Percentiles rank a stretch among this genome's conserved stretches.
Evolutionary conservation across 1,140 invertebrate species (phyloP).

Genomic region (Panagrolaimus sp.): DNA sequence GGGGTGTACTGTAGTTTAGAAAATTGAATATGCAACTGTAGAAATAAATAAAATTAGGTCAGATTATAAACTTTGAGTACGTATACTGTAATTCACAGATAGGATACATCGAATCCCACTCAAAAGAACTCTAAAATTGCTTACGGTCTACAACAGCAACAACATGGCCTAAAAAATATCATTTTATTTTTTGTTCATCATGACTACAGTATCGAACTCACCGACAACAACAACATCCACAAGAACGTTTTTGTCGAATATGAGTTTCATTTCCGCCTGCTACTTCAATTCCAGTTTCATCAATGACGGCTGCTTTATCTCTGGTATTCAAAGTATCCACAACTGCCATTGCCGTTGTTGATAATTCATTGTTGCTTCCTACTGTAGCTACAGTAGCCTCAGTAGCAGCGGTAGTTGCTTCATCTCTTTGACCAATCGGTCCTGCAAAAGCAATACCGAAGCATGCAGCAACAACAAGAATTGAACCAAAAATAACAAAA

Average conservation of each 20-base stretch:
- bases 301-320: background rate
- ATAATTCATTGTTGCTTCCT: too few species aligned
- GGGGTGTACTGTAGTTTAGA: background rate
- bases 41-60: too few species aligned
- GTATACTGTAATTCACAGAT: too few species aligned
- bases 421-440: background rate
- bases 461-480: background rate
- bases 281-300: conserved; percentile 1
- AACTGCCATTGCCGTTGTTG: background rate
- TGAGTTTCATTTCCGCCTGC: conserved; percentile 1
- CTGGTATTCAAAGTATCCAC: background rate
- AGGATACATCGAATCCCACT: too few species aligned
- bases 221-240: conserved; percentile 16
- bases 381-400: background rate
- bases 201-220: too few species aligned
- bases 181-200: too few species aligned
- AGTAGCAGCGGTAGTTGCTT: background rate
- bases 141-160: conserved; percentile 4
- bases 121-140: too few species aligned
- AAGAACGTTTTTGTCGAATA: conserved; percentile 12
- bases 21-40: background rate
- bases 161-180: background rate
- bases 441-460: conserved; percentile 7
- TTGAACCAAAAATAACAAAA: background rate
- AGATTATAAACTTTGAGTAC: too few species aligned